phyloP scores from a whole-genome alignment of 2,113 vertebrate species.

The Leucosticte australis region DNA sequence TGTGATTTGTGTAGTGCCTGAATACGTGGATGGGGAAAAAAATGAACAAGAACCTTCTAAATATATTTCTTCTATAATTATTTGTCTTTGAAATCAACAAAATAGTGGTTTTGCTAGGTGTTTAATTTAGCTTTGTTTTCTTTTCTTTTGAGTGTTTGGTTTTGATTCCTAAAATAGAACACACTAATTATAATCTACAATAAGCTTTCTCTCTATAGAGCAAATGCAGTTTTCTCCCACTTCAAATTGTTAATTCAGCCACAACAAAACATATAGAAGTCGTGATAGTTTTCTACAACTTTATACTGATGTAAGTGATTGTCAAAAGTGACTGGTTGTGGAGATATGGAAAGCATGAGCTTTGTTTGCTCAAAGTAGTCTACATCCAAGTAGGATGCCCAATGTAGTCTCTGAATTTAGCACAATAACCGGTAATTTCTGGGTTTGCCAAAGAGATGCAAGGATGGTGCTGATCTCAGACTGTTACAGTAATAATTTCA shows the following conservation, averaged over 20 bases:
- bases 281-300: neutral
- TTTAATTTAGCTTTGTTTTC: slow-evolving; percentile 26
- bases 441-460: neutral
- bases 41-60: neutral
- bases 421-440: neutral
- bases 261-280: neutral
- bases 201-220: neutral
- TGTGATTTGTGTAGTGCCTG: neutral
- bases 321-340: neutral
- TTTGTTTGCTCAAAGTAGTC: neutral
- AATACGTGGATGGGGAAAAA: fast-evolving
- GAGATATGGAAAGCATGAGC: neutral
- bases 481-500: neutral
- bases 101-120: neutral
- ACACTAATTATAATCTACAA: neutral
- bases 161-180: slow-evolving; percentile 6
- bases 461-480: neutral
- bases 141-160: neutral
- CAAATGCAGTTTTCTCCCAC: neutral
- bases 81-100: neutral
- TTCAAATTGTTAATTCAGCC: neutral
- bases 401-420: neutral
- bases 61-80: neutral
- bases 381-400: neutral
- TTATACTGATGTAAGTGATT: neutral